Evolutionary conservation across 1,140 invertebrate genomes (phyloP).

Genomic region (Listronotus oregonensis): DNA sequence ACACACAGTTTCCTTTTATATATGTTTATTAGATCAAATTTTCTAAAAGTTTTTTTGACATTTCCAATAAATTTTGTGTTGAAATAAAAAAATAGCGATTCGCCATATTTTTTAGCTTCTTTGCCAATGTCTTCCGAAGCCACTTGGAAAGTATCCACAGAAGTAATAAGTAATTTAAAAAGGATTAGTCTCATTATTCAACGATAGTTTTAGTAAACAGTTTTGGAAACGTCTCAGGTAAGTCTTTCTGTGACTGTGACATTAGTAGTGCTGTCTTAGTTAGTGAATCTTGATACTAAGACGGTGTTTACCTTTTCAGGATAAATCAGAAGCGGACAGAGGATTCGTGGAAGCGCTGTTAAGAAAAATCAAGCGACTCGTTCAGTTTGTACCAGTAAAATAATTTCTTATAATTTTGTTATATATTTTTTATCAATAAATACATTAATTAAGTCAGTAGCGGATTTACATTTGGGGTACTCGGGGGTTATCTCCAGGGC

Average conservation of each 20-base stretch:
- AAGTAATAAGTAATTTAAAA: constrained; percentile 69
- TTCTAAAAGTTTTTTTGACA: too few relatives aligned
- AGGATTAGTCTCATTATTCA: constrained; percentile 71
- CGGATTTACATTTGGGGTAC: too few relatives aligned
- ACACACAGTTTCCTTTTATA: too few relatives aligned
- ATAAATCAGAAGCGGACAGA: constrained; percentile 64
- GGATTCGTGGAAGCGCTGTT: constrained; percentile 75
- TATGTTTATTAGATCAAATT: too few relatives aligned
- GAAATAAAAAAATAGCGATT: too few relatives aligned
- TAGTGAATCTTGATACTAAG: too few relatives aligned
- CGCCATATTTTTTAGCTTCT: constrained; percentile 40
- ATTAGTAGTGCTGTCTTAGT: neutral
- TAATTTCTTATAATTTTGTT: constrained; percentile 32
- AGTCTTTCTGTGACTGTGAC: neutral
- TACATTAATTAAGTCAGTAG: too few relatives aligned
- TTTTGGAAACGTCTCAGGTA: constrained; percentile 73
- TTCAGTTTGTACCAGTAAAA: constrained; percentile 74
- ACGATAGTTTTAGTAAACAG: constrained; percentile 79
- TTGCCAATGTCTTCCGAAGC: constrained; percentile 56
- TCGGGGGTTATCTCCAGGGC: too few relatives aligned
- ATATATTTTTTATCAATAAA: too few relatives aligned
- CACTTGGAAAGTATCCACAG: constrained; percentile 64
- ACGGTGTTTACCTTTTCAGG: constrained; percentile 58
- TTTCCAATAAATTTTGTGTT: too few relatives aligned
- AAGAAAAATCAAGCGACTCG: constrained; percentile 76